Evolutionary conservation across 2,797 vertebrate genomes (phyloP).

Genomic region (Chanos chanos): DNA sequence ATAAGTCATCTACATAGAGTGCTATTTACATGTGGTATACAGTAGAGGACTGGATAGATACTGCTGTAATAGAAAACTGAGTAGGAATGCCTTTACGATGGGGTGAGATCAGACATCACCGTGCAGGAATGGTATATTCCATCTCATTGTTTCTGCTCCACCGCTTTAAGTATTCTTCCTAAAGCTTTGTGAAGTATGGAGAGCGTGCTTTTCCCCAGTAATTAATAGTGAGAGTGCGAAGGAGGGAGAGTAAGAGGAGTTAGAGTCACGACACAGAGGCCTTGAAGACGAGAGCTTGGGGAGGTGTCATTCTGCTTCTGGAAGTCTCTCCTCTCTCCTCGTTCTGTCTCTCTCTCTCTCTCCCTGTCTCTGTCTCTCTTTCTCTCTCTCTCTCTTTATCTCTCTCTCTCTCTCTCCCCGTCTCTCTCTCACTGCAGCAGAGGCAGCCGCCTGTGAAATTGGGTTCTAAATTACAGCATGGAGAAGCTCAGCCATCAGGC

Average conservation of each 20-base stretch:
- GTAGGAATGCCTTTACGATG: not conserved
- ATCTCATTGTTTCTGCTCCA: conserved; percentile 7
- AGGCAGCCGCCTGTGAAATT: conserved; percentile 93
- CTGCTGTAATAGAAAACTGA: too few species aligned
- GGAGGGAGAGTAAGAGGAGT: not conserved
- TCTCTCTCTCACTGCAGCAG: conserved; percentile 43
- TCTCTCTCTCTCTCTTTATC: conserved; percentile 32
- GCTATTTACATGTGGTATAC: too few species aligned
- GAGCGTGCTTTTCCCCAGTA: conserved; percentile 45
- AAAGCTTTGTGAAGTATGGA: conserved; percentile 36
- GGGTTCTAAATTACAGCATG: conserved; percentile 77
- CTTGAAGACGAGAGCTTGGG: conserved; percentile 46
- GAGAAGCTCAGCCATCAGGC: conserved; percentile 46
- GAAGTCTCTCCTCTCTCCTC: conserved; percentile 32
- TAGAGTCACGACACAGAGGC: not conserved
- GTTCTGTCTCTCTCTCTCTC: not conserved
- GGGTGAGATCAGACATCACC: not conserved
- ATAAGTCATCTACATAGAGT: too few species aligned
- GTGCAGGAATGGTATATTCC: conserved; percentile 23
- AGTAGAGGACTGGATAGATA: too few species aligned
- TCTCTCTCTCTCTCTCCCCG: not conserved
- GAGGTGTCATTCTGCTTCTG: conserved; percentile 71
- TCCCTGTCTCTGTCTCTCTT: not conserved
- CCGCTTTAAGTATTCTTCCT: conserved; percentile 42
- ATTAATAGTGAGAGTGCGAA: conserved; percentile 56